These are phyloP conservation scores for Vespertilio murinus DNA, from an alignment of 2,797 vertebrate species.

Conservation along the genomic window DNA sequence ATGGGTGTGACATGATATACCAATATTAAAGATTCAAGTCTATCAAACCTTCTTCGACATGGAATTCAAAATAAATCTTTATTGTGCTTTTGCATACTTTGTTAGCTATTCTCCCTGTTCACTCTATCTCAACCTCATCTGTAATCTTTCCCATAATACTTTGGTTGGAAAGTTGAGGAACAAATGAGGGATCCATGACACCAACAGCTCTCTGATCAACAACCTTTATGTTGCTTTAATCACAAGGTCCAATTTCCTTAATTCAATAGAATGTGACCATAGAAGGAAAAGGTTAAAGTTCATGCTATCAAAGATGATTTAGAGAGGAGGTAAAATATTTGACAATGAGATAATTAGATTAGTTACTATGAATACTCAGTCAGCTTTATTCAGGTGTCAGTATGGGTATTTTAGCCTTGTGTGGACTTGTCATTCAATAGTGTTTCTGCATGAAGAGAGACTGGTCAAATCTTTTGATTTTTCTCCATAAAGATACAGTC, in stretches of 20 bases:
- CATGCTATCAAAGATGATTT: background rate
- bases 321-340: conserved; percentile 19
- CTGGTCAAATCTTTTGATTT: background rate
- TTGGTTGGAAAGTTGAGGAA: background rate
- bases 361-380: background rate
- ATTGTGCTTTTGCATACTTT: conserved; percentile 48
- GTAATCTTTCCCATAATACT: background rate
- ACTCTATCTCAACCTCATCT: background rate
- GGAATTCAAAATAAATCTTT: conserved; percentile 14
- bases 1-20: background rate
- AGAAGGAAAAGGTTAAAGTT: background rate
- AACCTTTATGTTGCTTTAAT: background rate
- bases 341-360: background rate
- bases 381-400: background rate
- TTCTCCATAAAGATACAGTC: background rate
- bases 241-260: background rate
- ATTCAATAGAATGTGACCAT: background rate
- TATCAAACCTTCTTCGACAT: background rate
- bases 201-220: background rate
- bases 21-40: background rate
- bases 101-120: background rate
- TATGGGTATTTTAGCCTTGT: background rate
- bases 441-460: background rate
- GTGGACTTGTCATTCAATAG: background rate
- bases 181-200: background rate